Percentiles rank a stretch among this genome's conserved stretches.
Conservation (phyloP, 2,888 invertebrate genomes). For the Cosmopolites sordidus region DNA sequence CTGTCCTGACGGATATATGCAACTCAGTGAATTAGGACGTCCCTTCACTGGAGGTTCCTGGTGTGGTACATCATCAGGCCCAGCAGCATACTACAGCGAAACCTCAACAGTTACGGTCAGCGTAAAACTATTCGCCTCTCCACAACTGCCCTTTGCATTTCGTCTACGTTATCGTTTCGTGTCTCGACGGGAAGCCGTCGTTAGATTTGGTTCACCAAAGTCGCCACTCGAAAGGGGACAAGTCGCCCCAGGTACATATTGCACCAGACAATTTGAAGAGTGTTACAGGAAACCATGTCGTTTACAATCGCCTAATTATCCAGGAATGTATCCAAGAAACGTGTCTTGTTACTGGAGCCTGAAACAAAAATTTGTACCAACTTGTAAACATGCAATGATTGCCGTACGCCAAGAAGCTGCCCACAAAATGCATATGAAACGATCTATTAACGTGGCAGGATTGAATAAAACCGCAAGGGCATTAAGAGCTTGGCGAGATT, state of each 20-base stretch:
- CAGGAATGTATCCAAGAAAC: slow-evolving; percentile 83
- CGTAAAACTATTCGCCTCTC: slow-evolving; percentile 69
- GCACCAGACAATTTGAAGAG: slow-evolving; percentile 79
- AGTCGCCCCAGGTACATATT: slow-evolving; percentile 60
- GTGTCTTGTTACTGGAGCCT: slow-evolving; percentile 89
- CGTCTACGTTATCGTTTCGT: slow-evolving; percentile 78
- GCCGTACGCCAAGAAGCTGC: slow-evolving; percentile 73
- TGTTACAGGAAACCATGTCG: slow-evolving; percentile 82
- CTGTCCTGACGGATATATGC: slow-evolving; percentile 85
- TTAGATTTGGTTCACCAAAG: slow-evolving; percentile 71
- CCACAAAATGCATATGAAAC: slow-evolving; percentile 68
- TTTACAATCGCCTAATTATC: slow-evolving; percentile 86
- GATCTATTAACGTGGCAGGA: slow-evolving; percentile 63
- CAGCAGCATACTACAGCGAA: slow-evolving; percentile 84
- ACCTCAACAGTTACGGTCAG: slow-evolving; percentile 85
- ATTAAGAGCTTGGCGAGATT: slow-evolving; percentile 77
- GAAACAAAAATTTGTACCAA: slow-evolving; percentile 78
- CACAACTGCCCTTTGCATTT: slow-evolving; percentile 75
- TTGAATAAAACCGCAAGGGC: slow-evolving; percentile 66
- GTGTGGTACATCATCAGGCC: slow-evolving; percentile 79
- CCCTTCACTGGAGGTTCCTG: slow-evolving; percentile 87
- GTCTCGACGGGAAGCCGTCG: slow-evolving; percentile 72
- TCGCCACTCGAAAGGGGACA: slow-evolving; percentile 78
- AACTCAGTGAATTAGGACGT: slow-evolving; percentile 78
- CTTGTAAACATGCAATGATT: slow-evolving; percentile 88